These are phyloP conservation scores for Pogonomyrmex barbatus DNA, from an alignment of 1,140 invertebrate genomes.

Conservation along the genomic window DNA sequence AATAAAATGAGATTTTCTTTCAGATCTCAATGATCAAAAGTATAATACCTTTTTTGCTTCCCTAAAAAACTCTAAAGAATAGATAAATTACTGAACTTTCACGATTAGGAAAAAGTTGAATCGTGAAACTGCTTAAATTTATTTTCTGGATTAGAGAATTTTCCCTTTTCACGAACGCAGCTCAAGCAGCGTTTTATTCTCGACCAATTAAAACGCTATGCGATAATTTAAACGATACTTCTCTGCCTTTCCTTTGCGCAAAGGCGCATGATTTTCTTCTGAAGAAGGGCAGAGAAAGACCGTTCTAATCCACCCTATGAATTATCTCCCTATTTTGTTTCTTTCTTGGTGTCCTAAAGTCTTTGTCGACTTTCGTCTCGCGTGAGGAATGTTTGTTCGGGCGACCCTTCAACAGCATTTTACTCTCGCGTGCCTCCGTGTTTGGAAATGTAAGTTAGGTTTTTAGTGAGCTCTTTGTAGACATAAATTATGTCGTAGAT, in stretches of 20 bases:
- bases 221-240: constrained; percentile 71
- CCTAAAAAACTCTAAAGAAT: not conserved
- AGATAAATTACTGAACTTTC: not conserved
- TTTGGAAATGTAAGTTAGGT: constrained; percentile 46
- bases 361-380: not conserved
- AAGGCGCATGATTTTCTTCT: not conserved
- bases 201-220: constrained; percentile 68
- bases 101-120: constrained; percentile 19
- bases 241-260: not conserved
- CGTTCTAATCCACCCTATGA: constrained; percentile 77
- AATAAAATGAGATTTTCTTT: too few relatives aligned
- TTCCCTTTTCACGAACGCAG: not conserved
- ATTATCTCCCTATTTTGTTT: constrained; percentile 78
- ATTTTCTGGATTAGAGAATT: not conserved
- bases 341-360: constrained; percentile 38
- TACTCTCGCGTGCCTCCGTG: constrained; percentile 3
- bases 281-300: constrained; percentile 6
- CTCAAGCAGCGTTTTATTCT: constrained; percentile 64
- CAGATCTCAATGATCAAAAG: too few relatives aligned
- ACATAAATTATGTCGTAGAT: constrained; percentile 50
- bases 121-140: not conserved
- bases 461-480: constrained; percentile 27
- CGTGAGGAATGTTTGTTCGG: constrained; percentile 16
- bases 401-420: constrained; percentile 1
- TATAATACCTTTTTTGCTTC: not conserved